phyloP scores from a whole-genome alignment of 2,888 invertebrate genomes.

The Xestobium rufovillosum region DNA sequence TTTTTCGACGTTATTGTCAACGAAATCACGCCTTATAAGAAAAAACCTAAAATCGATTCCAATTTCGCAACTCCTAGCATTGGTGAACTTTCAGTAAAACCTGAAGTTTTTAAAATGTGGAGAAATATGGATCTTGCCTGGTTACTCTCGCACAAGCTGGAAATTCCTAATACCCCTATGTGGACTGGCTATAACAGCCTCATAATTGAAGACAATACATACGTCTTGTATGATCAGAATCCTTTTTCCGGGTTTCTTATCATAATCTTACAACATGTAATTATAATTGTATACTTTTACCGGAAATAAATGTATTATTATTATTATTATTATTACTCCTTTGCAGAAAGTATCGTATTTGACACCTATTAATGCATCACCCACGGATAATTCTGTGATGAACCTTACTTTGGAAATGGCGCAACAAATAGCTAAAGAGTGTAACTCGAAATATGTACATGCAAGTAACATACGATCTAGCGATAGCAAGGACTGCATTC shows the following conservation, averaged over 20 bases:
- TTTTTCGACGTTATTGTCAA: no score
- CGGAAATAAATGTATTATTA: no score
- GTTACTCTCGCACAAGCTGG: slow-evolving; percentile 3
- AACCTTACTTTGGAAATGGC: slow-evolving; percentile 2
- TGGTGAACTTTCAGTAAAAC: slow-evolving; percentile 2
- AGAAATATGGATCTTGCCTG: slow-evolving; percentile 3
- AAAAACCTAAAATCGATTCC: no score
- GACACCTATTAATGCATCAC: no score
- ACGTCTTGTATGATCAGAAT: no score
- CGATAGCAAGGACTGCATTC: slow-evolving; percentile 24
- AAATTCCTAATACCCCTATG: slow-evolving; percentile 1
- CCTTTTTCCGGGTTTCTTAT: no score
- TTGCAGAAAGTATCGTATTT: slow-evolving; percentile 4
- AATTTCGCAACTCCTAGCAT: slow-evolving; percentile 3
- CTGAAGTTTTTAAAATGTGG: slow-evolving; percentile 2
- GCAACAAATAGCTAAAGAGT: slow-evolving; percentile 2
- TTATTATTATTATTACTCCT: no score
- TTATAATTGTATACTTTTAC: no score
- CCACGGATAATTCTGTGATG: slow-evolving; percentile 4
- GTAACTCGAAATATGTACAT: slow-evolving; percentile 2
- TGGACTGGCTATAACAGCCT: slow-evolving; percentile 4
- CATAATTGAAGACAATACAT: slow-evolving; percentile 3
- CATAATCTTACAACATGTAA: no score
- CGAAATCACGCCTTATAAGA: no score
- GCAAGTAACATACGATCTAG: slow-evolving; percentile 29